Base-by-base conservation (phyloP, 2,888 invertebrate genomes). In the Drosophila pseudotalamancana region DNA sequence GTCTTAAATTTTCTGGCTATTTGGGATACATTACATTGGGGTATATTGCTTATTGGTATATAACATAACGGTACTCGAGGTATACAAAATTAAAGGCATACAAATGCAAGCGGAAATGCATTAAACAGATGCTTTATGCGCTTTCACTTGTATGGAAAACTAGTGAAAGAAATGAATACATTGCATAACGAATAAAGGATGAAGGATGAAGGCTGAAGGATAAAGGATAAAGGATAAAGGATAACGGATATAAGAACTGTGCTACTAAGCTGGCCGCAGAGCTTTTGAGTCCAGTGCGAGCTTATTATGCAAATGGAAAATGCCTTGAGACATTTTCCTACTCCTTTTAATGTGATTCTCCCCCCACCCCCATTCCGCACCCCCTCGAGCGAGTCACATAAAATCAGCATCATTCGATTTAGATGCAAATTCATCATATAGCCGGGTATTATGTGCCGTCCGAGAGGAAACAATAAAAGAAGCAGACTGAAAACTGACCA, bases 361-460 rank as follows among this genome's bases (percentile, higher is more conserved):
- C 50, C 23, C 21, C 23, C 18, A 27, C 29, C 25, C 29, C n/a
- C 14, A 18, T n/a, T 37, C 31, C 14, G 4, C 3, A 12, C 27
- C 2, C 8, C 39, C 11, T 31, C 57, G 9, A 16, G 21, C 11
- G 5, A n/a, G 9, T 4, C 12, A 9, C 31, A 21, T 32, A 34
- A 34, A 48, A 34, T 23, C 25, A 32, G 53, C 42, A 57, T 6
- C 65, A 87, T 90, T 90, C 90, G 90, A 90, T 90, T 90, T 90
- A 90, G 89, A 90, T 90, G 90, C 90, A 90, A 90, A 90, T 90
- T 90, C 90, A 89, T 89, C 89, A 90, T 81, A 83, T 80, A 87
- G 85, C 87, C 77, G 39, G 54, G 46, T 73, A 57, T 83, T 57
- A 61, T 54, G 75, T 51, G 60, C 37, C 37, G 50, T 51, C 71